These are phyloP conservation scores for Chascanopsetta lugubris DNA, from an alignment of 2,113 vertebrate species.

Conservation along the genomic window DNA sequence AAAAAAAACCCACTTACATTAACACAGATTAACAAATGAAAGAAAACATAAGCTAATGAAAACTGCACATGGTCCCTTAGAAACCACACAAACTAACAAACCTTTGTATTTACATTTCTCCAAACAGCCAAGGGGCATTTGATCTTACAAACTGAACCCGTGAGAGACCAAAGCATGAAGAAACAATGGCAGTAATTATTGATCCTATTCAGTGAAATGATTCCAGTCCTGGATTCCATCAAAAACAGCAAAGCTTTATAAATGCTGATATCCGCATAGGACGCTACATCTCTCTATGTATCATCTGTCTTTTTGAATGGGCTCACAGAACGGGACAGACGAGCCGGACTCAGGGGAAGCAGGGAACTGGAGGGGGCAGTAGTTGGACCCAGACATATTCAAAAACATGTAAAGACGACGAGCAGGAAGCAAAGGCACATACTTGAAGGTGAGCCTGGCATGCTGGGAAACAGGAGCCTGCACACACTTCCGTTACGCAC, in stretches of 20 bases:
- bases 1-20: too few species aligned
- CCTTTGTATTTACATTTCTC: too few species aligned
- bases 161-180: not conserved
- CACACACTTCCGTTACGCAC: not conserved
- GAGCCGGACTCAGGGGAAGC: not conserved
- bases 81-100: too few species aligned
- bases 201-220: not conserved
- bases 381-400: not conserved
- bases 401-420: not conserved
- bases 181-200: not conserved
- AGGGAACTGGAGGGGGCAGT: not conserved
- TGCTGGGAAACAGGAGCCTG: conserved; percentile 11
- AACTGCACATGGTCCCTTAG: too few species aligned
- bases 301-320: too few species aligned
- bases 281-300: too few species aligned
- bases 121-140: too few species aligned
- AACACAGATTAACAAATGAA: too few species aligned
- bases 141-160: too few species aligned
- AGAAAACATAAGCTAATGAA: too few species aligned
- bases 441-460: conserved; percentile 20
- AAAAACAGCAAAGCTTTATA: not conserved
- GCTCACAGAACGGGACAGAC: not conserved
- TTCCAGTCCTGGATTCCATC: too few species aligned
- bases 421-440: not conserved
- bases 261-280: not conserved